Evolutionary conservation across 1,140 invertebrate genomes (phyloP).

Genomic region (Drosophila sechellia): DNA sequence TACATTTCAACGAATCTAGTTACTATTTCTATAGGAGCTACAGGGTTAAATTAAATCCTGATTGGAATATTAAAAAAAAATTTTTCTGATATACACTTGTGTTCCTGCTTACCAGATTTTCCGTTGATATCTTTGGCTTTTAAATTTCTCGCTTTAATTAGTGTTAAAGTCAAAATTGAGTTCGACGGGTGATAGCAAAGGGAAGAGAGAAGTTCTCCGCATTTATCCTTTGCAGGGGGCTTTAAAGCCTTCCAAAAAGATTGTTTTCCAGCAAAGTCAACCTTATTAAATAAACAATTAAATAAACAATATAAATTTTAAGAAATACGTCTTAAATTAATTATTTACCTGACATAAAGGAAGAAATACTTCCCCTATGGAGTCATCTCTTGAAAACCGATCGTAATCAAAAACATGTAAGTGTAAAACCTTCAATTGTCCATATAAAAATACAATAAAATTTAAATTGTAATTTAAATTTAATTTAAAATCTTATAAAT

Average conservation of each 20-base stretch:
- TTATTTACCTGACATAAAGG: slow-evolving; percentile 93
- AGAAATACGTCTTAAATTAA: neutral
- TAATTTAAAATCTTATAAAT: neutral
- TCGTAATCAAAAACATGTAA: slow-evolving; percentile 98
- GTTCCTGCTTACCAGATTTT: slow-evolving; percentile 91
- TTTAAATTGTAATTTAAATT: neutral
- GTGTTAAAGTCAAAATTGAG: slow-evolving; percentile 93
- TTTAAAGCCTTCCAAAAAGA: slow-evolving; percentile 97
- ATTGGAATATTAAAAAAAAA: too few species aligned
- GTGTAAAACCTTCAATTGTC: slow-evolving; percentile 91
- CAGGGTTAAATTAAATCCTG: too few species aligned
- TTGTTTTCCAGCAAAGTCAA: slow-evolving; percentile 95
- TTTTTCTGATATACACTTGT: too few species aligned
- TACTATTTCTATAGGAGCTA: too few species aligned
- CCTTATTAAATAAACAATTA: slow-evolving; percentile 86
- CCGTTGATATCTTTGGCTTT: slow-evolving; percentile 98
- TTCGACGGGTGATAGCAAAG: slow-evolving; percentile 97
- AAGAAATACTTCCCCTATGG: slow-evolving; percentile 97
- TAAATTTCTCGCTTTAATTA: slow-evolving; percentile 95
- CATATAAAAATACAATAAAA: neutral
- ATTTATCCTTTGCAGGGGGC: slow-evolving; percentile 95
- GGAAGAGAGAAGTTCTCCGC: slow-evolving; percentile 95
- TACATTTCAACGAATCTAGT: too few species aligned
- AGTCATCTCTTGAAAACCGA: slow-evolving; percentile 96
- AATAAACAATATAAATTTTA: slow-evolving; percentile 19